Evolutionary conservation across 1,140 invertebrate genomes (phyloP).

Genomic region (Bombus impatiens): DNA sequence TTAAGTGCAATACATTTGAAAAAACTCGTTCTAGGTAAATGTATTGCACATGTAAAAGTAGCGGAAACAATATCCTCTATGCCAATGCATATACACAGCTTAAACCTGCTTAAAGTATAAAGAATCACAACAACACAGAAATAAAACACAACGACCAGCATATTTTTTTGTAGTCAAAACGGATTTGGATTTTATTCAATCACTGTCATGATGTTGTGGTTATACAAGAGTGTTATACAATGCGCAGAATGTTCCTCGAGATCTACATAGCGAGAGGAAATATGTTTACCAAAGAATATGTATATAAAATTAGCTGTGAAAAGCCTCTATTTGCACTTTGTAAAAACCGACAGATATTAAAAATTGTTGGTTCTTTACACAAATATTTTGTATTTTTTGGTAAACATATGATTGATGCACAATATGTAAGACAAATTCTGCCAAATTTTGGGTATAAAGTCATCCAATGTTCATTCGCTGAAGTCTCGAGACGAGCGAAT

Average conservation of each 20-base stretch:
- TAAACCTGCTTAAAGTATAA: constrained; percentile 54
- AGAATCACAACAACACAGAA: constrained; percentile 70
- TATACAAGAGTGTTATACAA: constrained; percentile 81
- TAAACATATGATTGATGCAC: constrained; percentile 74
- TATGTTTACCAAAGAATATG: constrained; percentile 76
- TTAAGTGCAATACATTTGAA: constrained; percentile 32
- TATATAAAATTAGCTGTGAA: constrained; percentile 30
- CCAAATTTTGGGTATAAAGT: constrained; percentile 60
- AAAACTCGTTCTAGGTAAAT: constrained; percentile 20
- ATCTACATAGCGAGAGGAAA: constrained; percentile 76
- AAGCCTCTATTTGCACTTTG: background rate
- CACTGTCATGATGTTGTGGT: constrained; percentile 77
- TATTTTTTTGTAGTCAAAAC: constrained; percentile 77
- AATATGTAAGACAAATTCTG: constrained; percentile 61
- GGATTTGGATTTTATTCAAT: constrained; percentile 81
- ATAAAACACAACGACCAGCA: constrained; percentile 79
- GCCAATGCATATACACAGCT: constrained; percentile 32
- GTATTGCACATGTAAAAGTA: constrained; percentile 21
- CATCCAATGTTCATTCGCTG: constrained; percentile 60
- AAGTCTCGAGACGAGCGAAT: constrained; percentile 62
- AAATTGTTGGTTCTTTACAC: constrained; percentile 11
- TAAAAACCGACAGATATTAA: constrained; percentile 25
- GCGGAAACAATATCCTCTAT: constrained; percentile 36
- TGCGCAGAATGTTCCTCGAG: constrained; percentile 76
- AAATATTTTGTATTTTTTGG: constrained; percentile 70